These are phyloP conservation scores for Todiramphus saurophagus DNA, from an alignment of 2,113 vertebrate genomes.

Conservation along the genomic window DNA sequence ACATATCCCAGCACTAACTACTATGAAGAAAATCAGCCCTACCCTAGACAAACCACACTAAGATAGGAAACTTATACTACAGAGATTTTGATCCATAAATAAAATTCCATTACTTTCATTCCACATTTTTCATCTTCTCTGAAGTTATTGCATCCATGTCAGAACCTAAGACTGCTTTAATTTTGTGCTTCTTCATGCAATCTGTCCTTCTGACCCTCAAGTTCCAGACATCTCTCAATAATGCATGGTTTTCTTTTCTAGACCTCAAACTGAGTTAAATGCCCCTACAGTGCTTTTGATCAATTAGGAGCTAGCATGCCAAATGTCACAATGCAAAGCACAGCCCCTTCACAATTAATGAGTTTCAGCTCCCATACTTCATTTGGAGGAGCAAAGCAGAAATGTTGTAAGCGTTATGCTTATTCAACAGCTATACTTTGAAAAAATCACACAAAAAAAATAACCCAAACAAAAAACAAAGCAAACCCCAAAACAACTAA, in stretches of 20 bases:
- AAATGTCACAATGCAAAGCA: neutral
- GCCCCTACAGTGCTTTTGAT: neutral
- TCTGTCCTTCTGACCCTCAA: neutral
- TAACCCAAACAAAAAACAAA: too few relatives aligned
- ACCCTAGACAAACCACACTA: neutral
- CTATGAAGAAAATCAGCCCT: neutral
- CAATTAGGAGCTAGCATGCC: neutral
- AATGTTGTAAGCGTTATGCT: neutral
- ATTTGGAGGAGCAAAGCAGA: neutral
- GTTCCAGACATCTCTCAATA: conserved; percentile 6
- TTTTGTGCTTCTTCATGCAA: neutral
- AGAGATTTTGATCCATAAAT: neutral
- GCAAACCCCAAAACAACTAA: neutral
- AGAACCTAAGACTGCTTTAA: neutral
- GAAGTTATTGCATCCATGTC: neutral
- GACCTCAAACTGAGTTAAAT: conserved; percentile 3
- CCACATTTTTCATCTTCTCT: neutral
- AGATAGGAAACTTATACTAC: neutral
- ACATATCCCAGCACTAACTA: neutral
- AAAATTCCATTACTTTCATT: neutral
- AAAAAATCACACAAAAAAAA: too few relatives aligned
- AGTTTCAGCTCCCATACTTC: neutral
- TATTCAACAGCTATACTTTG: neutral
- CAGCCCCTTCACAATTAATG: neutral
- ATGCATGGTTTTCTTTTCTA: neutral